phyloP scores from a whole-genome alignment of 2,888 invertebrate genomes.

The Agriopis leucophaearia region DNA sequence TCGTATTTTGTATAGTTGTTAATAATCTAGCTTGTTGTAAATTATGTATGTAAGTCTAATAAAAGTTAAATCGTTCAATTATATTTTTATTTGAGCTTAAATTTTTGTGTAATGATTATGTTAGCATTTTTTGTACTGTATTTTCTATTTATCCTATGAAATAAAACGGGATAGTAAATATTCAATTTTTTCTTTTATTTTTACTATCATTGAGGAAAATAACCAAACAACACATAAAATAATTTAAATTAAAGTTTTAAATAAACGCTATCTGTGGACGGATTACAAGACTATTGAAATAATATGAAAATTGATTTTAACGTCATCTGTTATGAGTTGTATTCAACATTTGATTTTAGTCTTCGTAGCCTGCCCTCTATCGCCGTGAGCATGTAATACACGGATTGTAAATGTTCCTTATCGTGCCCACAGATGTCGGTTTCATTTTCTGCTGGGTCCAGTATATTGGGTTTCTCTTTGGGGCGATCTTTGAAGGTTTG shows the following conservation, averaged over 20 bases:
- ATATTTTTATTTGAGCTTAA: constrained; percentile 27
- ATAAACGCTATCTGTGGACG: constrained; percentile 1
- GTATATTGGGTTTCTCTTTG: constrained; percentile 32
- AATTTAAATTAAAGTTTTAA: neutral
- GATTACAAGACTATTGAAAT: neutral
- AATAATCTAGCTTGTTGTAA: constrained; percentile 42
- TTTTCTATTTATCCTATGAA: constrained; percentile 46
- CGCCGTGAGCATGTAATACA: constrained; percentile 69
- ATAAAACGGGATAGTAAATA: constrained; percentile 50
- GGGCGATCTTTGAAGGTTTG: constrained; percentile 56
- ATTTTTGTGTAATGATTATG: constrained; percentile 19
- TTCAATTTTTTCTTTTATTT: constrained; percentile 26
- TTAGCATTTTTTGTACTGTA: constrained; percentile 40
- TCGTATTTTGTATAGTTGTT: constrained; percentile 42
- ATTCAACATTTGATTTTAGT: constrained; percentile 58
- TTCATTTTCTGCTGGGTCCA: constrained; percentile 58
- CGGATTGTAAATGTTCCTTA: constrained; percentile 63
- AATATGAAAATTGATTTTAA: constrained; percentile 11
- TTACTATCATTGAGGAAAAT: neutral
- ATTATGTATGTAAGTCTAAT: constrained; percentile 16
- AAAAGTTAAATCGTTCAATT: constrained; percentile 13
- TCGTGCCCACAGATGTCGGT: constrained; percentile 67
- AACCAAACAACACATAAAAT: constrained; percentile 7
- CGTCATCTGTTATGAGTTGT: constrained; percentile 20
- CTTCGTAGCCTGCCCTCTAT: constrained; percentile 76